Percentiles rank a stretch among this genome's conserved stretches.
These are phyloP conservation scores for Gymnothorax reevesii DNA, from an alignment of 2,797 vertebrate genomes.

Conservation along the genomic window DNA sequence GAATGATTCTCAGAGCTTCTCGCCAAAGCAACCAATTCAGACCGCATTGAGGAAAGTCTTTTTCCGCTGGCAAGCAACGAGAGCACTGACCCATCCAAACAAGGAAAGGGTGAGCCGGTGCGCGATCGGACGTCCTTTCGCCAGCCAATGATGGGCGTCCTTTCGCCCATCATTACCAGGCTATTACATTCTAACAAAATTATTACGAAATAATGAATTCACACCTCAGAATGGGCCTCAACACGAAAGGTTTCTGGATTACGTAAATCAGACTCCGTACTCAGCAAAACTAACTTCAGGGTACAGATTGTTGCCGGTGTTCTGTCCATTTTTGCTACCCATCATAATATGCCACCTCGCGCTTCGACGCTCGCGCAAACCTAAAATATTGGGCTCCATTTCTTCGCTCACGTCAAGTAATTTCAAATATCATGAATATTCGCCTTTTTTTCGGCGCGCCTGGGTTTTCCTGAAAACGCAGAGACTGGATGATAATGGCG, in stretches of 20 bases:
- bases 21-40: background rate
- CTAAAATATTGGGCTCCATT: too few species aligned
- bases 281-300: background rate
- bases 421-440: too few species aligned
- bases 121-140: background rate
- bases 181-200: background rate
- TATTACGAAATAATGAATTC: background rate
- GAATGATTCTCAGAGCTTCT: too few species aligned
- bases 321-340: too few species aligned
- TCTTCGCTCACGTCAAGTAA: too few species aligned
- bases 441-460: too few species aligned
- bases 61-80: background rate
- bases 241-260: background rate
- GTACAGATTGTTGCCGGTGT: too few species aligned
- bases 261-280: background rate
- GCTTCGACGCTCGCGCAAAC: too few species aligned
- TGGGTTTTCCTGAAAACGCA: too few species aligned
- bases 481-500: too few species aligned
- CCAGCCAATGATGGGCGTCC: too few species aligned
- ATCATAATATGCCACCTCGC: too few species aligned
- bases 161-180: background rate
- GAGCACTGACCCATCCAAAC: background rate
- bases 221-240: background rate
- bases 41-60: background rate
- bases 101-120: background rate